Evolutionary conservation across 2,888 invertebrate genomes (phyloP).

Genomic region (Trileptium ribeirensis): DNA sequence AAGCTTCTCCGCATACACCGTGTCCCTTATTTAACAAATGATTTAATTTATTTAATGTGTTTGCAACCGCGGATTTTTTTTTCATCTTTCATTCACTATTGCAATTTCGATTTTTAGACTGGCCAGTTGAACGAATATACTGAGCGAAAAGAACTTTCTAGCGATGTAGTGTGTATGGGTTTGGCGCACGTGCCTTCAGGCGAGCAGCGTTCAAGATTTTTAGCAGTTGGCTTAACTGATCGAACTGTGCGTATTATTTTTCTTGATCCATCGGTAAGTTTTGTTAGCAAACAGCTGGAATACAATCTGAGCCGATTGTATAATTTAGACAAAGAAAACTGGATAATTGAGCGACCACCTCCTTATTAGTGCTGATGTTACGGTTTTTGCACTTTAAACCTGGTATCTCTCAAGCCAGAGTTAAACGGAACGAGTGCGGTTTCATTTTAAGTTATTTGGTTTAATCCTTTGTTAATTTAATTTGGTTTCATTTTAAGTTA

Average conservation of each 20-base stretch:
- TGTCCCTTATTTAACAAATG: background rate
- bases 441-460: no score
- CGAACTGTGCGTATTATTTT: slow-evolving; percentile 95
- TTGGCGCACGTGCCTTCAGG: slow-evolving; percentile 87
- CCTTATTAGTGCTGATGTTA: no score
- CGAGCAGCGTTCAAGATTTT: slow-evolving; percentile 86
- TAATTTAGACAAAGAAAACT: no score
- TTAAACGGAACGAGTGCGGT: no score
- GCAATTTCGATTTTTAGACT: slow-evolving; percentile 62
- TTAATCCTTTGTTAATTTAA: no score
- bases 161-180: slow-evolving; percentile 97
- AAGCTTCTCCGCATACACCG: background rate
- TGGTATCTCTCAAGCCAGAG: no score
- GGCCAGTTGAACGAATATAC: slow-evolving; percentile 97
- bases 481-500: no score
- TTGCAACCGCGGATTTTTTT: background rate
- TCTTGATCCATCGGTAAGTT: slow-evolving; percentile 65
- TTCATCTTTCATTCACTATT: slow-evolving; percentile 16
- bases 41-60: background rate
- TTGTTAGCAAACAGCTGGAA: no score
- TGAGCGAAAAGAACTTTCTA: slow-evolving; percentile 88
- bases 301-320: no score
- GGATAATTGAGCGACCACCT: no score
- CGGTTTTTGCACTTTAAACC: no score
- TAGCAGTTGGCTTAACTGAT: slow-evolving; percentile 89